These are phyloP conservation scores for Drosophila robusta DNA, from an alignment of 2,888 invertebrate species.

Conservation along the genomic window DNA sequence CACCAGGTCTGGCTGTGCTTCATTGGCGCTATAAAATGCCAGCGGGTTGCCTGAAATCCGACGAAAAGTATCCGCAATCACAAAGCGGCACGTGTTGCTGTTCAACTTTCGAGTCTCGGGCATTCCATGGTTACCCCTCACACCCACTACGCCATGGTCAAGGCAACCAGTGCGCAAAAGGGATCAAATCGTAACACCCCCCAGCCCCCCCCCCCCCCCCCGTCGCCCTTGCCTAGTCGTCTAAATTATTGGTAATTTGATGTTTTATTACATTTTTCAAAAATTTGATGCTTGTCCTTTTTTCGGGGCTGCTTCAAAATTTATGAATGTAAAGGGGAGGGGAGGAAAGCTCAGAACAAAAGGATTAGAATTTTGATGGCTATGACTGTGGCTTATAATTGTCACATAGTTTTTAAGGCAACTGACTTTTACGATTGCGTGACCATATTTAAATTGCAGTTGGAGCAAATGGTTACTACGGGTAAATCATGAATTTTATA, in stretches of 20 bases:
- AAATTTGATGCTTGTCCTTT: conserved; percentile 42
- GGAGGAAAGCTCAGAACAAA: neutral
- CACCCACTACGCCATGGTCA: neutral
- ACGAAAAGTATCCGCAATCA: conserved; percentile 64
- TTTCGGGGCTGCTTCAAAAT: conserved; percentile 57
- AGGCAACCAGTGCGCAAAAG: conserved; percentile 48
- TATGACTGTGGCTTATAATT: conserved; percentile 54
- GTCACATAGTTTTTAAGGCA: conserved; percentile 39
- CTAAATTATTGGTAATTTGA: conserved; percentile 71
- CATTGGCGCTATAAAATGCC: conserved; percentile 55
- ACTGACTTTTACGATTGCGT: conserved; percentile 54
- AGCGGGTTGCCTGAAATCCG: conserved; percentile 29
- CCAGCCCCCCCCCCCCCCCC: neutral
- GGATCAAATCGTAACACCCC: conserved; percentile 35
- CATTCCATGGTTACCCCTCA: neutral
- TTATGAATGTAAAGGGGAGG: conserved; percentile 48
- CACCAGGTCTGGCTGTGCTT: conserved; percentile 23
- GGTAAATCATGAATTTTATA: conserved; percentile 9
- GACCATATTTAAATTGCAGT: conserved; percentile 41
- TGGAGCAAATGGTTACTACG: conserved; percentile 12
- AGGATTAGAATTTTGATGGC: conserved; percentile 20
- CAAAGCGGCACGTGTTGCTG: conserved; percentile 69
- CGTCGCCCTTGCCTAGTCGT: conserved; percentile 8
- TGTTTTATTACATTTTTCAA: conserved; percentile 69
- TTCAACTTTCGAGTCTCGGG: conserved; percentile 28